These are phyloP conservation scores for Cepphus grylle DNA, from an alignment of 2,113 vertebrate species.

Conservation along the genomic window DNA sequence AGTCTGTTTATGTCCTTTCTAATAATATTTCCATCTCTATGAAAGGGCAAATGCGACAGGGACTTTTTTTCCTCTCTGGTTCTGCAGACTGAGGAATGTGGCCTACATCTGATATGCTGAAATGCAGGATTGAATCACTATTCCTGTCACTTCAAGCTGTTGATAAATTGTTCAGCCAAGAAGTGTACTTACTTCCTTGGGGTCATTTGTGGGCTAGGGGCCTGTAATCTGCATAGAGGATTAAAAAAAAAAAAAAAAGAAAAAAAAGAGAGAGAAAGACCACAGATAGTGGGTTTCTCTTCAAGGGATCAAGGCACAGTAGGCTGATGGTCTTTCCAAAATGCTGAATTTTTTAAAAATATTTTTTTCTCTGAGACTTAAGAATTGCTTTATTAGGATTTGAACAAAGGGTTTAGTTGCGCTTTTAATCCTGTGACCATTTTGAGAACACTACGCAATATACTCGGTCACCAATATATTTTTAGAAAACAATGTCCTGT, in stretches of 20 bases:
- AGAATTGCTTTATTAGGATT: background rate
- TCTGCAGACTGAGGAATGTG: constrained; percentile 85
- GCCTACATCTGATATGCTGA: constrained; percentile 82
- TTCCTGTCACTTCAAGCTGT: constrained; percentile 82
- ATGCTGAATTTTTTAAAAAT: background rate
- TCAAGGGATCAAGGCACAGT: background rate
- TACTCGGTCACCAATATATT: background rate
- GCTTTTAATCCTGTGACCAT: background rate
- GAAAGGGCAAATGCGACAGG: constrained; percentile 96
- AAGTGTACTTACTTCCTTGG: constrained; percentile 75
- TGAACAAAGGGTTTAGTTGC: background rate
- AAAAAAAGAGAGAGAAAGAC: background rate
- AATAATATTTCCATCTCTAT: constrained; percentile 99
- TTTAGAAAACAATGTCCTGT: background rate
- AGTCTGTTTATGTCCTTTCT: constrained; percentile 99
- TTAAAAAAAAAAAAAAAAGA: background rate
- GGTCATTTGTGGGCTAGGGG: constrained; percentile 70
- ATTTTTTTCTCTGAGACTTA: background rate
- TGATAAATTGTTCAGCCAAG: constrained; percentile 82
- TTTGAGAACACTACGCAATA: background rate
- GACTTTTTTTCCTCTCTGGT: constrained; percentile 82
- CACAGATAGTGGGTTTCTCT: background rate
- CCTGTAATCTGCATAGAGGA: constrained; percentile 44
- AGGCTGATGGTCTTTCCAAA: background rate
- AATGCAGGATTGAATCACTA: constrained; percentile 75